Percentiles rank a stretch among this genome's conserved stretches.
Conservation (phyloP, 2,797 vertebrate genomes). For the Tachyglossus aculeatus region DNA sequence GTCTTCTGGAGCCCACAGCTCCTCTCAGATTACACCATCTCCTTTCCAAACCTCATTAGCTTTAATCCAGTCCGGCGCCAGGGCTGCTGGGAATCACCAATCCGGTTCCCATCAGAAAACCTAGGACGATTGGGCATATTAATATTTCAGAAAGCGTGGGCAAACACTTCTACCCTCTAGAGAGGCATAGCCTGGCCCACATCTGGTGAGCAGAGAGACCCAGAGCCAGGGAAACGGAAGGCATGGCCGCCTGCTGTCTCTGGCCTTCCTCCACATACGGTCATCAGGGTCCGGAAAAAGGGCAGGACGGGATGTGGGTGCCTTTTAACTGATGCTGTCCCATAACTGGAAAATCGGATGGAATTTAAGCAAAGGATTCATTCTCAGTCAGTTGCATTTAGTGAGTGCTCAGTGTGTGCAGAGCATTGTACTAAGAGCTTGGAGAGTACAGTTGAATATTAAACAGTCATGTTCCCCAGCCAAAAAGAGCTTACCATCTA, state of each 20-base stretch:
- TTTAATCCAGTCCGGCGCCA: slow-evolving; percentile 87
- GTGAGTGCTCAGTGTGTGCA: too few species aligned
- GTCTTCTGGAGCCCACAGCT: slow-evolving; percentile 70
- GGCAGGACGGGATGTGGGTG: slow-evolving; percentile 70
- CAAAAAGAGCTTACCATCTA: too few species aligned
- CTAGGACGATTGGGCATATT: slow-evolving; percentile 86
- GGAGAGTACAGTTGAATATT: too few species aligned
- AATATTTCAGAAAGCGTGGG: slow-evolving; percentile 88
- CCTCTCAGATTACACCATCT: slow-evolving; percentile 85
- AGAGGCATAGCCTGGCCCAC: slow-evolving; percentile 70
- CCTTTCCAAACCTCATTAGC: slow-evolving; percentile 88
- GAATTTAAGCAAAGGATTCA: slow-evolving; percentile 30
- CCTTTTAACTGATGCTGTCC: slow-evolving; percentile 71
- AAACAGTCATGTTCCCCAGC: too few species aligned
- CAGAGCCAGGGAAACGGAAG: slow-evolving; percentile 63
- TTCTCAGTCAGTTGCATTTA: background rate
- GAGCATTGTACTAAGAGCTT: too few species aligned
- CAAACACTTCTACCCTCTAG: slow-evolving; percentile 77
- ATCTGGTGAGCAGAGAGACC: slow-evolving; percentile 52
- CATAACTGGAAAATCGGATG: slow-evolving; percentile 61
- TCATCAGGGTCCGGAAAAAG: slow-evolving; percentile 39
- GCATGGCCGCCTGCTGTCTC: slow-evolving; percentile 47
- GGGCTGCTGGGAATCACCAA: slow-evolving; percentile 85
- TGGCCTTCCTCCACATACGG: slow-evolving; percentile 63
- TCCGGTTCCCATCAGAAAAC: slow-evolving; percentile 79